Evolutionary conservation across 2,797 vertebrate genomes (phyloP).

Genomic region (Smutsia gigantea): DNA sequence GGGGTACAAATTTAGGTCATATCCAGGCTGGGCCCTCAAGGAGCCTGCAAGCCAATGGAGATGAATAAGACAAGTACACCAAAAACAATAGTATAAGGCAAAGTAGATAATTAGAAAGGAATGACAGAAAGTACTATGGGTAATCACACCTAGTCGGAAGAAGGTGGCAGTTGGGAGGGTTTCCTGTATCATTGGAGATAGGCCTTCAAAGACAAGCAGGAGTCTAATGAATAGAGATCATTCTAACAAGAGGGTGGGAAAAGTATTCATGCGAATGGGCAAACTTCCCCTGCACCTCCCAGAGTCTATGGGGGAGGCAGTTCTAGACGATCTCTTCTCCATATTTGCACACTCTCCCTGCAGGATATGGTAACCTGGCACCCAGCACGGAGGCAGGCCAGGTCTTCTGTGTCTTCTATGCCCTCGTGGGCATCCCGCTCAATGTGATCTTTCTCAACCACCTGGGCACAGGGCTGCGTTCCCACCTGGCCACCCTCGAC

Average conservation of each 20-base stretch:
- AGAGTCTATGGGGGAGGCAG: background rate
- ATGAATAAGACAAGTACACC: background rate
- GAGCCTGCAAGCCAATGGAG: background rate
- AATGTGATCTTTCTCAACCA: constrained; percentile 94
- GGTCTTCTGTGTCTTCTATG: constrained; percentile 96
- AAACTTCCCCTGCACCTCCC: no score
- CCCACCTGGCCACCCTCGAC: constrained; percentile 89
- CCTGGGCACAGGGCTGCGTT: constrained; percentile 90
- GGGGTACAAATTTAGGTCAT: background rate
- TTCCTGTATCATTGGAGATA: background rate
- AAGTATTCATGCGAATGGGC: background rate
- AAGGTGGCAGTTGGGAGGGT: background rate
- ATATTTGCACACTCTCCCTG: background rate
- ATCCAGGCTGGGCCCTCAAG: background rate
- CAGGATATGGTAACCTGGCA: constrained; percentile 95
- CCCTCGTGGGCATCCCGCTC: constrained; percentile 93
- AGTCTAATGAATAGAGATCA: background rate
- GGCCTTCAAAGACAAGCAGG: background rate
- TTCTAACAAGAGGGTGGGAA: background rate
- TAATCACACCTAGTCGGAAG: background rate
- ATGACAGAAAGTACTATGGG: background rate
- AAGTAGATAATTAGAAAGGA: background rate
- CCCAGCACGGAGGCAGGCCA: constrained; percentile 94
- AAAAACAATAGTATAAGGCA: background rate
- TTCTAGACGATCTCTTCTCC: background rate